These are phyloP conservation scores for Onychomys arenicola DNA, from an alignment of 2,797 vertebrate species.

Conservation along the genomic window DNA sequence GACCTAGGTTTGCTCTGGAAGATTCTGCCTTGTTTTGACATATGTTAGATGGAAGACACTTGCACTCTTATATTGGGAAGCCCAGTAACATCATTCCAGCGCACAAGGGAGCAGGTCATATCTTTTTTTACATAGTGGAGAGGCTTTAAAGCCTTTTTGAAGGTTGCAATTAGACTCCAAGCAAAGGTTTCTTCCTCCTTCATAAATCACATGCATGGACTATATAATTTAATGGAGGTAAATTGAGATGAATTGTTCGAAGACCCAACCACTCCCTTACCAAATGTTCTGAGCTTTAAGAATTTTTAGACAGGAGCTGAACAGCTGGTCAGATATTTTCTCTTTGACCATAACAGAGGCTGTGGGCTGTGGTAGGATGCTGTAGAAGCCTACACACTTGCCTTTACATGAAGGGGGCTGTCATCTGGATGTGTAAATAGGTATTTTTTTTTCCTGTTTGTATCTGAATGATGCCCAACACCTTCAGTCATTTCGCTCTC, in stretches of 20 bases:
- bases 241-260: not conserved
- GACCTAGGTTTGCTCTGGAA: not conserved
- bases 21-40: not conserved
- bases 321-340: not conserved
- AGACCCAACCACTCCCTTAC: not conserved
- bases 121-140: conserved; percentile 11
- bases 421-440: not conserved
- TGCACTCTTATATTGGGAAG: not conserved
- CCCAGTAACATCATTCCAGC: not conserved
- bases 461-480: not conserved
- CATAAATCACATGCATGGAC: not conserved
- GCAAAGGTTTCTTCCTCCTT: conserved; percentile 23
- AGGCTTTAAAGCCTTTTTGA: not conserved
- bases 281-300: not conserved
- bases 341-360: not conserved
- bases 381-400: not conserved
- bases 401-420: not conserved
- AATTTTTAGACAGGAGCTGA: not conserved
- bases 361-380: not conserved
- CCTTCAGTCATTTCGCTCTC: not conserved
- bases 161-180: conserved; percentile 13
- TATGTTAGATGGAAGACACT: not conserved
- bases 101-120: not conserved
- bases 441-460: not conserved
- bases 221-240: conserved; percentile 23